Evolutionary conservation across 2,113 vertebrate genomes (phyloP).

Genomic region (Campylomormyrus numenius): DNA sequence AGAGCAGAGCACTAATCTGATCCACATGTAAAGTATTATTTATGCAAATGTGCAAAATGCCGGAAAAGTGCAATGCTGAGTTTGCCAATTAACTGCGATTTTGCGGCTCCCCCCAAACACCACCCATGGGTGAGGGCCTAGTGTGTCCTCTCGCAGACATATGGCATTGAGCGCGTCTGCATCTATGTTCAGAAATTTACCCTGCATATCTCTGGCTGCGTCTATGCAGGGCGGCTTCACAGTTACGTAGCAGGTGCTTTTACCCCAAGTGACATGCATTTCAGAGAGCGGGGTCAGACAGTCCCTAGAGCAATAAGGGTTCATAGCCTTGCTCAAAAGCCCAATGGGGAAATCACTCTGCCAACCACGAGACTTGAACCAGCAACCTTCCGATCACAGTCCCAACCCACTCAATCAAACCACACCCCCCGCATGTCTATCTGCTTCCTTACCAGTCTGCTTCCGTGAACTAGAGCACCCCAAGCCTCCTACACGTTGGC

Average conservation of each 20-base stretch:
- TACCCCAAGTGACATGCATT: not conserved
- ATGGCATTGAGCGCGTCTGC: not conserved
- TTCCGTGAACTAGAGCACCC: not conserved
- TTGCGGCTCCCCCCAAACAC: not conserved
- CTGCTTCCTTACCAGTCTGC: not conserved
- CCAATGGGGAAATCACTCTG: not conserved
- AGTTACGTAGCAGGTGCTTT: not conserved
- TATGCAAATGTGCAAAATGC: not conserved
- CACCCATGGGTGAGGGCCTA: not conserved
- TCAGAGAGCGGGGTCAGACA: not conserved
- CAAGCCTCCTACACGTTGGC: not conserved
- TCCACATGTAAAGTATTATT: not conserved
- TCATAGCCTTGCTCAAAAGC: not conserved
- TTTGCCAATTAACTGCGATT: not conserved
- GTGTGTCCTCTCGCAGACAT: not conserved
- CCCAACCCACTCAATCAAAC: not conserved
- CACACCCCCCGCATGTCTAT: not conserved
- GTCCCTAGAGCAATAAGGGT: not conserved
- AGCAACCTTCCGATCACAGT: not conserved
- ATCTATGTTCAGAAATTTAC: not conserved
- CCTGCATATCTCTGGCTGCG: not conserved
- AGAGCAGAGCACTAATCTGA: not conserved
- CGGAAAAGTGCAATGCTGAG: not conserved
- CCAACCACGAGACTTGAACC: not conserved
- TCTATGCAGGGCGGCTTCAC: not conserved